Conservation (phyloP, 2,113 vertebrate genomes). For the Ammodytes dubius region DNA sequence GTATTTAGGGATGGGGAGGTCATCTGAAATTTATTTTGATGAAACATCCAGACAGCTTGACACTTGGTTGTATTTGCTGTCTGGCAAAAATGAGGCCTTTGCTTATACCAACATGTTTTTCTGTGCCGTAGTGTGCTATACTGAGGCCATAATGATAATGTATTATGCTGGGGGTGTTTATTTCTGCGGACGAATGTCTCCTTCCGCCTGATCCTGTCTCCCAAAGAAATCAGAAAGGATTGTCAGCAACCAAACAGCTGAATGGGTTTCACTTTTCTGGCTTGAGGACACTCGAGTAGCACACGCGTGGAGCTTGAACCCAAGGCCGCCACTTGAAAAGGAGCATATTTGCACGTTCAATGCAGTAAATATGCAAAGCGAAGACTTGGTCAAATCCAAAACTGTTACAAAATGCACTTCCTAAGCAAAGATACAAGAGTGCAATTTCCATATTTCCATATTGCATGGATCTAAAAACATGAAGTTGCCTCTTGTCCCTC, state of each 20-base stretch:
- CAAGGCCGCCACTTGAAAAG: slow-evolving; percentile 33
- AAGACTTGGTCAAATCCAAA: slow-evolving; percentile 47
- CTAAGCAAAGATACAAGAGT: slow-evolving; percentile 58
- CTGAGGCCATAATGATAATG: slow-evolving; percentile 49
- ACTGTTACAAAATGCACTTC: slow-evolving; percentile 55
- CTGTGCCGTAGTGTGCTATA: neutral
- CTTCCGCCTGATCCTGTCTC: slow-evolving; percentile 12
- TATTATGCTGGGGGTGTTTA: slow-evolving; percentile 59
- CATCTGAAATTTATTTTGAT: neutral
- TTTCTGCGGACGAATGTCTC: slow-evolving; percentile 26
- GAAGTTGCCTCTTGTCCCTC: slow-evolving; percentile 48
- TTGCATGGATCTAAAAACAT: slow-evolving; percentile 53
- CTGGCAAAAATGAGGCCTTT: slow-evolving; percentile 2
- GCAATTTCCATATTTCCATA: slow-evolving; percentile 67
- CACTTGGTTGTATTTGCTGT: slow-evolving; percentile 22
- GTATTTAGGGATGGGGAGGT: too few relatives aligned
- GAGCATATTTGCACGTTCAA: slow-evolving; percentile 47
- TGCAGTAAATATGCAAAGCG: slow-evolving; percentile 23
- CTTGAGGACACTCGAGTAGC: slow-evolving; percentile 48
- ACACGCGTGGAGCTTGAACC: slow-evolving; percentile 13
- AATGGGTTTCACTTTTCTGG: slow-evolving; percentile 53
- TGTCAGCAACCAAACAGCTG: slow-evolving; percentile 47
- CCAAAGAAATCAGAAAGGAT: slow-evolving; percentile 45
- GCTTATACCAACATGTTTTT: slow-evolving; percentile 36
- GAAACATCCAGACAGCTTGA: neutral